phyloP scores from a whole-genome alignment of 2,888 invertebrate species.

The Drosophila conformis region DNA sequence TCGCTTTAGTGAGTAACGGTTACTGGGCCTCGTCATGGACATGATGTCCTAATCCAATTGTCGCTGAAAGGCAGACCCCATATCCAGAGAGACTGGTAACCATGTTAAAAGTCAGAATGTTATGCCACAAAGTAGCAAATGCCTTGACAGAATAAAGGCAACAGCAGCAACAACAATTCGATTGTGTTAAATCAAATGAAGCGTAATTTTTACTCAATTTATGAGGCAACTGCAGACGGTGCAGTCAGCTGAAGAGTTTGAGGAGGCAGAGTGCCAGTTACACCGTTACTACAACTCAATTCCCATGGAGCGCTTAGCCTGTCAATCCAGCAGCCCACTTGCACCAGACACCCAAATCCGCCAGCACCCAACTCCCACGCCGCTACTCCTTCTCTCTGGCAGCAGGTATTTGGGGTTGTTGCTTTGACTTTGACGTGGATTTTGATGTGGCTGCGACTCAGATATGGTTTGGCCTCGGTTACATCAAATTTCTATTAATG shows the following conservation, averaged over 20 bases:
- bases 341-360: neutral
- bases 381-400: constrained; percentile 9
- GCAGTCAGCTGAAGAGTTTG: neutral
- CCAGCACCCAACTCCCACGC: neutral
- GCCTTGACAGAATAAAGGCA: constrained; percentile 40
- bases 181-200: constrained; percentile 80
- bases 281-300: constrained; percentile 54
- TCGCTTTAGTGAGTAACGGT: constrained; percentile 9
- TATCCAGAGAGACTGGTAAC: constrained; percentile 23
- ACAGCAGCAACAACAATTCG: constrained; percentile 47
- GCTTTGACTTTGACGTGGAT: constrained; percentile 61
- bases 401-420: constrained; percentile 51
- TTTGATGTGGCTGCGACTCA: constrained; percentile 27
- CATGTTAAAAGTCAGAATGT: constrained; percentile 37
- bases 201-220: constrained; percentile 79
- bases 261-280: constrained; percentile 34
- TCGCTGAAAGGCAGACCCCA: constrained; percentile 52
- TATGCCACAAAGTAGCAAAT: constrained; percentile 52
- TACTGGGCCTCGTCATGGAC: constrained; percentile 38
- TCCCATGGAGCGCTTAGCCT: constrained; percentile 73
- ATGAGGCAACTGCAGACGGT: constrained; percentile 44
- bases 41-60: constrained; percentile 70
- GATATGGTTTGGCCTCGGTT: constrained; percentile 47
- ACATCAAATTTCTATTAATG: constrained; percentile 78
- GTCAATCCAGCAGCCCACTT: constrained; percentile 51